Evolutionary conservation across 2,113 vertebrate species (phyloP).

Genomic region (Astatoreochromis straeleni): DNA sequence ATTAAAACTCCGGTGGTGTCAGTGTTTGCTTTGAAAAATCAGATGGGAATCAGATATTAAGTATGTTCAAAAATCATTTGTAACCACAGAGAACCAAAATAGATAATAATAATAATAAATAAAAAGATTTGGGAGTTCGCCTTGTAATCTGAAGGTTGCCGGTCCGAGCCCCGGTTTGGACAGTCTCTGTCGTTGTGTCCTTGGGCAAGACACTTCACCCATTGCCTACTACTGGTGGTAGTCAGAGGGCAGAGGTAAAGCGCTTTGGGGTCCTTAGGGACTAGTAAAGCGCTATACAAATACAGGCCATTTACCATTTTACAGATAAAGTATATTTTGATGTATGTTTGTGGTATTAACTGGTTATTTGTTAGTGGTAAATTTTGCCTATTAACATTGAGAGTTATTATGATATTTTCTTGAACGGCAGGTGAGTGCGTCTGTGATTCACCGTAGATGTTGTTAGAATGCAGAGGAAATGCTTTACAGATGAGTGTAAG

Average conservation of each 20-base stretch:
- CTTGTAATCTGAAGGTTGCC: neutral
- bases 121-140: neutral
- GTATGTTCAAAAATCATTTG: neutral
- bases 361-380: neutral
- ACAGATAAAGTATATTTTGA: neutral
- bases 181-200: neutral
- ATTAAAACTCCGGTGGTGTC: neutral
- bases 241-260: neutral
- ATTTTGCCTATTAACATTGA: neutral
- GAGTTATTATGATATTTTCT: neutral
- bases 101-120: no score
- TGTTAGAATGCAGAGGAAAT: neutral
- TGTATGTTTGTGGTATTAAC: neutral
- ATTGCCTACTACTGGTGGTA: rapidly evolving
- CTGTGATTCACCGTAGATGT: neutral
- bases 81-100: neutral
- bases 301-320: neutral
- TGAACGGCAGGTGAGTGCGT: neutral
- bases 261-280: neutral
- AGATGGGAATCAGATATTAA: neutral
- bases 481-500: neutral
- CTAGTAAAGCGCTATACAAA: neutral
- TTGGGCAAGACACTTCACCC: neutral
- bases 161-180: rapidly evolving
- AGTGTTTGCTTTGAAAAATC: neutral